Conservation (phyloP, 2,888 invertebrate species). For the Hartigia nigra region DNA sequence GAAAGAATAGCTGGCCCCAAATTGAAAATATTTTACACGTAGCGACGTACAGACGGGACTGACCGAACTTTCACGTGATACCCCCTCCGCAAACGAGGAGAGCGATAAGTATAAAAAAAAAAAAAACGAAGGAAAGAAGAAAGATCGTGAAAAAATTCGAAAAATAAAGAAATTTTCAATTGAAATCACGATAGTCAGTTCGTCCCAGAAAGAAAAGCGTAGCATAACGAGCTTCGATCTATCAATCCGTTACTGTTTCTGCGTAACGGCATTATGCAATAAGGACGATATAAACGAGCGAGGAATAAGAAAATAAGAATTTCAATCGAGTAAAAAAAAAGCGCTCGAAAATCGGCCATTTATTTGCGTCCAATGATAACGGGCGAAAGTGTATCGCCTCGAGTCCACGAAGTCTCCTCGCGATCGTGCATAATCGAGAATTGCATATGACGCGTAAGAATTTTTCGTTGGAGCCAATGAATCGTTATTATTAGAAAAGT, state of each 20-base stretch:
- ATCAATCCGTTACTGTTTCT: slow-evolving; percentile 41
- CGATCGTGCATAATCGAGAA: neutral
- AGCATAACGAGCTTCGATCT: slow-evolving; percentile 1
- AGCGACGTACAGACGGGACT: too few relatives aligned
- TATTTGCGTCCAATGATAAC: slow-evolving; percentile 7
- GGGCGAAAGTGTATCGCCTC: slow-evolving; percentile 5
- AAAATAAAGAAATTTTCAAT: too few relatives aligned
- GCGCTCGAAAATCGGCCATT: neutral
- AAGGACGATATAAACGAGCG: slow-evolving; percentile 45
- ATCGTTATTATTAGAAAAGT: too few relatives aligned
- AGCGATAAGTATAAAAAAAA: neutral
- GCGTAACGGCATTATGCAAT: slow-evolving; percentile 53
- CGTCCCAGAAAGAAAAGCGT: neutral
- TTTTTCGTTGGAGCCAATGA: too few relatives aligned
- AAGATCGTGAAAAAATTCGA: neutral
- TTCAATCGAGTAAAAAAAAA: neutral
- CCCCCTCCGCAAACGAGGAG: neutral
- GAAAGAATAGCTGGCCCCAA: neutral
- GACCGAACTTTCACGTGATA: too few relatives aligned
- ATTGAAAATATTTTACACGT: too few relatives aligned
- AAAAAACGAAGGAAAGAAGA: neutral
- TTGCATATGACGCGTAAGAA: too few relatives aligned
- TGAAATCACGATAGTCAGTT: neutral
- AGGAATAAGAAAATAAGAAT: slow-evolving; percentile 15
- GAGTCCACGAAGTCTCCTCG: too few relatives aligned